These are phyloP conservation scores for Heliconius nattereri DNA, from an alignment of 1,140 invertebrate species.

Conservation along the genomic window DNA sequence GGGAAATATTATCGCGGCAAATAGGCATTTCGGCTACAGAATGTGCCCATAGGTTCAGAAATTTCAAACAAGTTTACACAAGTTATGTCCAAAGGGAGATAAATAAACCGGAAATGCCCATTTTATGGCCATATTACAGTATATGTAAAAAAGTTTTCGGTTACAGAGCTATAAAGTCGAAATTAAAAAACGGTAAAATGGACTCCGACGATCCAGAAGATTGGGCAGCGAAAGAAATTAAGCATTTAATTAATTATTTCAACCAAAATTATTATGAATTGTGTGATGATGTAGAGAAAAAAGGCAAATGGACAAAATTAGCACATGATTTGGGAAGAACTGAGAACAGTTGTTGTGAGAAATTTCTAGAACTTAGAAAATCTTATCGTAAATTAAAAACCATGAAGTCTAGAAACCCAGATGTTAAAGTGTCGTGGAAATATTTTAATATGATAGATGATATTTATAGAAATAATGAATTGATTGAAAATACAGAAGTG, in stretches of 20 bases:
- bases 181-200: constrained; percentile 61
- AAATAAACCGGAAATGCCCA: constrained; percentile 68
- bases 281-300: constrained; percentile 48
- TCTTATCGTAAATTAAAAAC: constrained; percentile 71
- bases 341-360: constrained; percentile 54
- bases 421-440: constrained; percentile 69
- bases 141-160: constrained; percentile 76
- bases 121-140: constrained; percentile 71
- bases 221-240: constrained; percentile 68
- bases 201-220: constrained; percentile 61
- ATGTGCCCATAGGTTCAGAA: constrained; percentile 69
- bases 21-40: constrained; percentile 59
- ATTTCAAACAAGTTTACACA: constrained; percentile 71
- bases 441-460: constrained; percentile 69
- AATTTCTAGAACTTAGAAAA: constrained; percentile 69
- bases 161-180: constrained; percentile 65
- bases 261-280: constrained; percentile 51
- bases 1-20: constrained; percentile 60
- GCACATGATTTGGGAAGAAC: constrained; percentile 52
- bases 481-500: constrained; percentile 29
- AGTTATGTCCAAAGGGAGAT: constrained; percentile 69
- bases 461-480: constrained; percentile 51
- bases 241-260: constrained; percentile 61
- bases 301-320: constrained; percentile 49
- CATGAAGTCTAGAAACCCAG: constrained; percentile 61